Conservation (phyloP, 2,797 vertebrate genomes). For the Mormyrus hasselquistii region DNA sequence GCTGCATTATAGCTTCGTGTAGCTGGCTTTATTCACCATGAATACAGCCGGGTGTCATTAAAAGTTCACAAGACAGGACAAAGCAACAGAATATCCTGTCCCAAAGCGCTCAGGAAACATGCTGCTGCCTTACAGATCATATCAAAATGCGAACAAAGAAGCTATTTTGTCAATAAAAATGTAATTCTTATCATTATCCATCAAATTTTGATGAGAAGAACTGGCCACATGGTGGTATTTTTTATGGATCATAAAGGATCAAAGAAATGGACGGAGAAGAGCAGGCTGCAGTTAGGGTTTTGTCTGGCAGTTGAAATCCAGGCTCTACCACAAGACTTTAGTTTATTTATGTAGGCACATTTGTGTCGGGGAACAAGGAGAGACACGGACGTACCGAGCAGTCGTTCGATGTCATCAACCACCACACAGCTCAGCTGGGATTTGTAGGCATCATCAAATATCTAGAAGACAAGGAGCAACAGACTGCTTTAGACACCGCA, state of each 20-base stretch:
- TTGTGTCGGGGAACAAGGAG: background rate
- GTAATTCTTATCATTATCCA: background rate
- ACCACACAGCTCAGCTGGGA: slow-evolving; percentile 95
- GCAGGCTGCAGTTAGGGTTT: background rate
- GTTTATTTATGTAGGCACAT: background rate
- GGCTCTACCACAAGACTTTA: background rate
- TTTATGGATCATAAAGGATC: background rate
- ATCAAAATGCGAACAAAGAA: background rate
- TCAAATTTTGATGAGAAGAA: background rate
- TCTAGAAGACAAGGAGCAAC: slow-evolving; percentile 53
- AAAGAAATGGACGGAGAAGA: background rate
- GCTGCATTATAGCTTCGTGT: background rate
- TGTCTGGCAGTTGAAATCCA: background rate
- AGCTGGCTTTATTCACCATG: background rate
- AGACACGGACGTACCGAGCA: slow-evolving; percentile 69
- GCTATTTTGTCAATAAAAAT: slow-evolving; percentile 2
- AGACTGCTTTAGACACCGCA: background rate
- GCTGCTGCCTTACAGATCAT: background rate
- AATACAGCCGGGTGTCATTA: background rate
- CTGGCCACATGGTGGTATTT: background rate
- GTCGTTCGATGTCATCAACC: slow-evolving; percentile 88
- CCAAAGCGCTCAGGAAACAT: background rate
- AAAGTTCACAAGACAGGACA: slow-evolving; percentile 1
- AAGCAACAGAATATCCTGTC: background rate
- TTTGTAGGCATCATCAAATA: slow-evolving; percentile 95